Evolutionary conservation across 2,888 invertebrate species (phyloP), one percentile per base, ranked within the genome.

Genomic region (Papilio demoleus): DNA sequence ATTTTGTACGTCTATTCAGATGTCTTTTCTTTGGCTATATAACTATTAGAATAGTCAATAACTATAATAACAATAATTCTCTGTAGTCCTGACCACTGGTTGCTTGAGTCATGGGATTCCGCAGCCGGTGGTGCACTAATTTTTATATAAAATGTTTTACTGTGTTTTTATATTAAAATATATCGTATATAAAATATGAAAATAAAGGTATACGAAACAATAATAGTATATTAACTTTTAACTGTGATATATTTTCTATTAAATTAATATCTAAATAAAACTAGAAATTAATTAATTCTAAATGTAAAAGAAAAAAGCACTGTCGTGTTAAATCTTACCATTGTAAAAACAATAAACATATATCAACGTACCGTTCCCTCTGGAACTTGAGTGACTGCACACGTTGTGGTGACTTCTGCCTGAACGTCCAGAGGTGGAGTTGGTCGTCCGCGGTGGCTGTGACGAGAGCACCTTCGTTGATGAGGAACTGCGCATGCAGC

Each of bases 301-400:
- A 4, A 40, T 0, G n/a, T n/a, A n/a, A n/a, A n/a, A n/a, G n/a
- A n/a, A n/a, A n/a, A n/a, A n/a, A n/a, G n/a, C n/a, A n/a, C 4
- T 31, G 31, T 31, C 31, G 31, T 6, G 31, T 31, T 31, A 31
- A 31, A 17, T 12, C 42, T 42, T 17, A 42, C 42, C 5, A 4
- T 2, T 2, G 17, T 17, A 8, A 14, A 45, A 19, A 45, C 9
- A 14, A 19, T 19, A 19, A 9, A 19, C n/a, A 4, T n/a, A 40
- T 34, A 22, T 19, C 19, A 19, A 83, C 93, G 89, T 88, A 97
- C 99, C 97, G 96, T 93, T 99, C 99, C 83, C 98, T 95, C 91
- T 98, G 98, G 92, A 99, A 99, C 93, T 99, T 99, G 85, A 99
- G 95, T 78, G 98, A 97, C 93, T 99, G 99, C 77, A 99, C 97